Percentiles rank a stretch among this genome's conserved stretches.
phyloP scores from a whole-genome alignment of 2,113 vertebrate genomes.

The Tychaedon coryphoeus region DNA sequence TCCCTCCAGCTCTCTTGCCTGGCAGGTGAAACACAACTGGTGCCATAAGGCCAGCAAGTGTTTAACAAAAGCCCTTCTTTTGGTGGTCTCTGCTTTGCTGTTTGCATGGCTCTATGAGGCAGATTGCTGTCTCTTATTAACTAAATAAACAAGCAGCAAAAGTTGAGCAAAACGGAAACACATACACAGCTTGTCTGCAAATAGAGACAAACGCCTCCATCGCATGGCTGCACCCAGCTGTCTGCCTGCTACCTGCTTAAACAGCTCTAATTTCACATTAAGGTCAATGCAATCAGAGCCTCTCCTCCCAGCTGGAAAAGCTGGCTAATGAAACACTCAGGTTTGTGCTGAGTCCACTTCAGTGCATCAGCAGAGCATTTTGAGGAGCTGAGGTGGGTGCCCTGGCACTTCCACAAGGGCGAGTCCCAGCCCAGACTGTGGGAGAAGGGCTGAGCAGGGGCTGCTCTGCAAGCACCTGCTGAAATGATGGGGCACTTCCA shows the following conservation, averaged over 20 bases:
- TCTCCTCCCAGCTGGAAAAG: constrained; percentile 22
- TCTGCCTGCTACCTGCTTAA: constrained; percentile 48
- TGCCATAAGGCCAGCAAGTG: not conserved
- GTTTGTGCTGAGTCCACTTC: not conserved
- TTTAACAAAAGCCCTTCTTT: not conserved
- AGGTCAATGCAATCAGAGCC: not conserved
- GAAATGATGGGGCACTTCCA: not conserved
- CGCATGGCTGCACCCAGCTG: constrained; percentile 51
- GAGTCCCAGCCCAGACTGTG: not conserved
- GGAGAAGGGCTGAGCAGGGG: not conserved
- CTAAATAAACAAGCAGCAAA: constrained; percentile 55
- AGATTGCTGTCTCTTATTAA: constrained; percentile 53
- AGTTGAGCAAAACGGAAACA: constrained; percentile 41
- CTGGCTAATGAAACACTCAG: not conserved
- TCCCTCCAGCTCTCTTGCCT: not conserved
- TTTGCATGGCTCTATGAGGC: not conserved
- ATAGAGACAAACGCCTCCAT: constrained; percentile 32
- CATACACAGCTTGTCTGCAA: constrained; percentile 44
- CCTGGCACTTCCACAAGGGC: rapidly evolving
- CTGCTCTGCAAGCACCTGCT: not conserved
- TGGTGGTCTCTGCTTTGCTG: not conserved
- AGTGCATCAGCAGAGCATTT: rapidly evolving
- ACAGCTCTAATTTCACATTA: constrained; percentile 23
- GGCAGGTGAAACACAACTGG: not conserved
- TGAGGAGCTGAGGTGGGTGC: not conserved